Conservation (phyloP, 2,888 invertebrate species). For the Esperia sulphurella region DNA sequence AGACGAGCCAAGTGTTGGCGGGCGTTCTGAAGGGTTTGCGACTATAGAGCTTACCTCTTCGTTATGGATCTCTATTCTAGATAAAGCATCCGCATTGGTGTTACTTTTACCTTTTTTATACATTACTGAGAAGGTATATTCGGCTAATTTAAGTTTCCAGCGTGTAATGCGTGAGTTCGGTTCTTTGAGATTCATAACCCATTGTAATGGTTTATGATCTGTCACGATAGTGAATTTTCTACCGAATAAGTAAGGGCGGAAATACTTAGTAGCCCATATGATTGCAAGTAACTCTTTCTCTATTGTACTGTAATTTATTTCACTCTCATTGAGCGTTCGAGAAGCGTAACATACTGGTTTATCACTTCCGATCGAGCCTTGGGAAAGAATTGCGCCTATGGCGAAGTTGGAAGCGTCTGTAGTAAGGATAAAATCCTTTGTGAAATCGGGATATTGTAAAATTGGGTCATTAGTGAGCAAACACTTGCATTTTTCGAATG, state of each 20-base stretch:
- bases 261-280: too few relatives aligned
- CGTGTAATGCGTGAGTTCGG: too few relatives aligned
- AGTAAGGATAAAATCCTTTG: conserved; percentile 19
- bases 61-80: too few relatives aligned
- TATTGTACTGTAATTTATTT: background rate
- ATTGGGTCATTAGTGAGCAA: conserved; percentile 30
- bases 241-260: background rate
- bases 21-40: background rate
- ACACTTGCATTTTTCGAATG: conserved; percentile 24
- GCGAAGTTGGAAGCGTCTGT: conserved; percentile 21
- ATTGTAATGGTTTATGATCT: background rate
- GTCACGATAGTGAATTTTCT: background rate
- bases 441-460: too few relatives aligned
- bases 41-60: background rate
- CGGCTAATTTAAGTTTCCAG: conserved; percentile 4
- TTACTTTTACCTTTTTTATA: conserved; percentile 13
- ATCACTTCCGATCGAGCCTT: conserved; percentile 16
- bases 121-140: conserved; percentile 10
- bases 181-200: background rate
- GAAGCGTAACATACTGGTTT: conserved; percentile 7
- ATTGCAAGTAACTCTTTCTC: background rate
- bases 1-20: background rate
- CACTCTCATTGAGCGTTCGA: too few relatives aligned
- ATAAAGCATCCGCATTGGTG: too few relatives aligned
- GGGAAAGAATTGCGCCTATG: conserved; percentile 20